Base-by-base conservation (phyloP, 2,888 invertebrate species). In the Synanthedon vespiformis region DNA sequence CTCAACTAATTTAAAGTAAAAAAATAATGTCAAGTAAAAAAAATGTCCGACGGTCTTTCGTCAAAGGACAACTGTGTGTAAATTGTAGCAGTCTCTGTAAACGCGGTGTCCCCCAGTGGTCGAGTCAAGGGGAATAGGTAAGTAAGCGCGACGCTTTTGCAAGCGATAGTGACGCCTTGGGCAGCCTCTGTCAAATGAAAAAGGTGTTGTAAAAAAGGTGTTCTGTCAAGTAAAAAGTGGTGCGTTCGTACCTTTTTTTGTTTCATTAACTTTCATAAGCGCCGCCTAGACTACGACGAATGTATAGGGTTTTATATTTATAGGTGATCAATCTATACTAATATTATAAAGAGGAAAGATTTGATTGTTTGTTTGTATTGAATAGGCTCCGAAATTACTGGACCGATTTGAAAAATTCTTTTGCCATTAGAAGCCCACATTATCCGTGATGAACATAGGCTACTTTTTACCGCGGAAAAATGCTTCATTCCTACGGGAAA, bases 71-170 rank as follows among this genome's bases (percentile, higher is more conserved):
- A 44, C 44, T n/a, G 44, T 44, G 13, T 48, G 53, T 49, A 48
- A 52, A 51, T 51, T 53, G 49, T 52, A 48, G 54, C 51, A 48
- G 40, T 40, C 54, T 60, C 55, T 56, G 61, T 61, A 61, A 67
- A 62, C 54, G 58, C 57, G 56, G 40, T 14, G 44, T 44, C 14
- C 14, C 44, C 14, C 11, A 22, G 16, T 51, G 10, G 57, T 53
- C 54, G 56, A 58, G 55, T 64, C 67, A 77, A 74, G 66, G 72
- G 63, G 77, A 79, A 79, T 77, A 76, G 73, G 74, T 74, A 72
- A 77, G 72, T 52, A 64, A 57, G 57, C 58, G 60, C 62, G 60
- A 64, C 68, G 64, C 67, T 60, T 67, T 70, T 63, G 65, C 57
- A 57, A 34, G 54, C 53, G 60, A 57, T 53, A 51, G 59, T 62